Evolutionary conservation across 1,140 invertebrate species (phyloP).

Genomic region (Chrysopa pallens): DNA sequence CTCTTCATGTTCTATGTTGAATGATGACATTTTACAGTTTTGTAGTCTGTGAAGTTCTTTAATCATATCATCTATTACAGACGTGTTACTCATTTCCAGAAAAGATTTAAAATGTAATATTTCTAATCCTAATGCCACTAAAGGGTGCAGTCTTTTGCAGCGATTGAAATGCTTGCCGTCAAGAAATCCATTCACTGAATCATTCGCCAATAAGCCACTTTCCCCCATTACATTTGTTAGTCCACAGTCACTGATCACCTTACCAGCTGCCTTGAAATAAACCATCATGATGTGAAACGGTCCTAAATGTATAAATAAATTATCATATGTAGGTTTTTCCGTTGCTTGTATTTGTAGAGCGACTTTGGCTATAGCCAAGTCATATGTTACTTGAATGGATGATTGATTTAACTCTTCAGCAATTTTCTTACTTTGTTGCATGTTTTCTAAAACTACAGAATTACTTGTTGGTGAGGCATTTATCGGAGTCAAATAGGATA

Average conservation of each 20-base stretch:
- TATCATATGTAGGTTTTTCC: constrained; percentile 10
- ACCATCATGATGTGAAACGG: constrained; percentile 13
- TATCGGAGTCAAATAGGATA: constrained; percentile 13
- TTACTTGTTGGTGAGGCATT: constrained; percentile 12
- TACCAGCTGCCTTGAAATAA: constrained; percentile 10
- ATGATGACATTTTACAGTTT: constrained; percentile 5
- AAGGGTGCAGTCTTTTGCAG: constrained; percentile 18
- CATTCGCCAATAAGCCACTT: constrained; percentile 9
- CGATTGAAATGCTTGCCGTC: constrained; percentile 18
- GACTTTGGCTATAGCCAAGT: constrained; percentile 22
- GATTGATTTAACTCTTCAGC: too few species aligned
- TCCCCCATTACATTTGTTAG: constrained; percentile 10
- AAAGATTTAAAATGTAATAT: constrained; percentile 12
- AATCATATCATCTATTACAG: constrained; percentile 6
- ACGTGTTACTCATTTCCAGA: constrained; percentile 6
- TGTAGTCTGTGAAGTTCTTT: constrained; percentile 6
- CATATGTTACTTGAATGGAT: constrained; percentile 19
- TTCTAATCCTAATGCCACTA: constrained; percentile 13
- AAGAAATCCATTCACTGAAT: constrained; percentile 17
- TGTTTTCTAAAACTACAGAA: constrained; percentile 14
- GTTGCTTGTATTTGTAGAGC: constrained; percentile 19
- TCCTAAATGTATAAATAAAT: constrained; percentile 16
- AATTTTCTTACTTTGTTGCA: constrained; percentile 5
- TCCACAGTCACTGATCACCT: constrained; percentile 2
- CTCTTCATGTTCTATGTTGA: constrained; percentile 10